Evolutionary conservation across 2,888 invertebrate species (phyloP).

Genomic region (Entomobrya multifasciata): DNA sequence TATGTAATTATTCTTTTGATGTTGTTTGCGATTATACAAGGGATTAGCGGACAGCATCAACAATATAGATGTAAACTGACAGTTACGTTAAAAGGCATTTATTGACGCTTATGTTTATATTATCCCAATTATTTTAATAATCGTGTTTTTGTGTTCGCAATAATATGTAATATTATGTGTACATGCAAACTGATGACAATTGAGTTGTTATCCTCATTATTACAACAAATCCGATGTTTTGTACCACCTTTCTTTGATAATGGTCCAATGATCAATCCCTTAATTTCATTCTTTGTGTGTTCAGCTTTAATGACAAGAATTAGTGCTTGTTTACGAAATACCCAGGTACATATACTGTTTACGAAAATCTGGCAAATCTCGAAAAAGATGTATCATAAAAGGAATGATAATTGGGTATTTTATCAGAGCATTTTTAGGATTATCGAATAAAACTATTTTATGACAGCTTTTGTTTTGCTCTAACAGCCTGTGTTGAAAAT

Average conservation of each 20-base stretch:
- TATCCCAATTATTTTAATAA: slow-evolving; percentile 44
- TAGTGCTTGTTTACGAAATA: background rate
- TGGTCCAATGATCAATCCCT: slow-evolving; percentile 43
- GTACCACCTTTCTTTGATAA: slow-evolving; percentile 26
- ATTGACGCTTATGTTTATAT: slow-evolving; percentile 28
- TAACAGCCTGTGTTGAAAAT: too few species aligned
- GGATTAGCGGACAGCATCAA: slow-evolving; percentile 35
- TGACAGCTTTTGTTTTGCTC: too few species aligned
- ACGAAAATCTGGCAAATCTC: too few species aligned
- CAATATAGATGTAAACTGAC: background rate
- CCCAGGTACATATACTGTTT: too few species aligned
- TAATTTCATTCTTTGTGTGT: slow-evolving; percentile 46
- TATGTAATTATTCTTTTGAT: slow-evolving; percentile 40
- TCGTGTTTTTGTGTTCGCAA: background rate
- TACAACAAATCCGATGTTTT: slow-evolving; percentile 28
- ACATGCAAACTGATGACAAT: background rate
- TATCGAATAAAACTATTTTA: too few species aligned
- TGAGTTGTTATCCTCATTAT: slow-evolving; percentile 21
- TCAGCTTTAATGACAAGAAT: background rate
- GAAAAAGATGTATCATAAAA: too few species aligned
- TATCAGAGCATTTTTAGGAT: too few species aligned
- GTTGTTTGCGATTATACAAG: slow-evolving; percentile 18
- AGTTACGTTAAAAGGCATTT: slow-evolving; percentile 36
- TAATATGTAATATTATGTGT: slow-evolving; percentile 41
- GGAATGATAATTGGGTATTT: too few species aligned